Conservation (phyloP, 2,888 invertebrate genomes). For the Tortrix viridana region DNA sequence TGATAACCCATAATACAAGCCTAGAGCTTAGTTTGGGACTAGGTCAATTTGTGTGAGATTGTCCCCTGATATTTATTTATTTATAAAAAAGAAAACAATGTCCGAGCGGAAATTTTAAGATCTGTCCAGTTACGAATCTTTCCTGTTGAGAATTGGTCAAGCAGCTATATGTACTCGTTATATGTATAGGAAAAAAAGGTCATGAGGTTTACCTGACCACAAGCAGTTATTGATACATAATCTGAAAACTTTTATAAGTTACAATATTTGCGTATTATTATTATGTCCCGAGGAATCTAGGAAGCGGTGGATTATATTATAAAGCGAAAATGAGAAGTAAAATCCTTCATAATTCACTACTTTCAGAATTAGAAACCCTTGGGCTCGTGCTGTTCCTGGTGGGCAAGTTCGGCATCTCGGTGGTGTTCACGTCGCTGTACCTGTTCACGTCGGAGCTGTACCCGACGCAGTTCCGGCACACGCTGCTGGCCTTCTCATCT, state of each 20-base stretch:
- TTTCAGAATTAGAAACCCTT: conserved; percentile 58
- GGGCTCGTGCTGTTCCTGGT: conserved; percentile 81
- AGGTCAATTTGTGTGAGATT: no score
- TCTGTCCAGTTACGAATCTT: no score
- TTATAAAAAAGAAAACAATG: no score
- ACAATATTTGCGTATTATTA: background rate
- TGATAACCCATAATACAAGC: no score
- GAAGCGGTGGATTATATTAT: background rate
- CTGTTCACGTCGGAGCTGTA: conserved; percentile 89
- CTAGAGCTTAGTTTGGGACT: no score
- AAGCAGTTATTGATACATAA: background rate
- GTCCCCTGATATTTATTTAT: no score
- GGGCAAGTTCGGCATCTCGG: conserved; percentile 87
- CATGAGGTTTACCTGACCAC: no score
- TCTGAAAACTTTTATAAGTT: background rate
- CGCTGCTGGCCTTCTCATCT: conserved; percentile 87
- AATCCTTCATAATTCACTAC: background rate
- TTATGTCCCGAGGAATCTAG: background rate
- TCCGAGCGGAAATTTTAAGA: no score
- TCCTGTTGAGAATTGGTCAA: no score
- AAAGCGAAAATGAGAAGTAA: no score
- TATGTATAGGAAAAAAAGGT: no score
- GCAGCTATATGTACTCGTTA: no score
- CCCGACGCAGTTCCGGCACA: conserved; percentile 88
- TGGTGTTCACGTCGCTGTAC: conserved; percentile 86